Percentiles rank a stretch among this genome's conserved stretches.
Conservation (phyloP, 2,113 vertebrate genomes). For the Plestiodon gilberti region DNA sequence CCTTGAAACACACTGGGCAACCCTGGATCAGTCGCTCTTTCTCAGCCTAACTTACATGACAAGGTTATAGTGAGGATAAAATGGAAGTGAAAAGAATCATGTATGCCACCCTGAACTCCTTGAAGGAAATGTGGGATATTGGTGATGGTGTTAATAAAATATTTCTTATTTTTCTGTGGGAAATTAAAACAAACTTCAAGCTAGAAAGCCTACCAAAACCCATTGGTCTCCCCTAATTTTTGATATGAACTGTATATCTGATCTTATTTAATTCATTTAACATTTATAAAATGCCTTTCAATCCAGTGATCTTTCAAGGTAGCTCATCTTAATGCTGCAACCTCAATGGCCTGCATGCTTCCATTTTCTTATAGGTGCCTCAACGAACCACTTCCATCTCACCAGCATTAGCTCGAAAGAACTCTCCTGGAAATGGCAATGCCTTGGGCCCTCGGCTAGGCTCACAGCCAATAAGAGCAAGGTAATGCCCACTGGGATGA, state of each 20-base stretch:
- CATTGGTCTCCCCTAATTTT: not conserved
- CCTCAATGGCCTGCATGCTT: not conserved
- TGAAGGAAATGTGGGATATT: too few species aligned
- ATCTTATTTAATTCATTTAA: too few species aligned
- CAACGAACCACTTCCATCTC: slow-evolving; percentile 99
- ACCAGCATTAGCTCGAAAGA: slow-evolving; percentile 94
- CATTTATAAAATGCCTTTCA: too few species aligned
- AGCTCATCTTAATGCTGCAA: too few species aligned
- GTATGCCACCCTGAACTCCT: too few species aligned
- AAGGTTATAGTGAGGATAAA: too few species aligned
- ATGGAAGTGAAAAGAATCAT: too few species aligned
- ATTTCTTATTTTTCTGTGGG: not conserved
- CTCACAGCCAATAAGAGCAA: slow-evolving; percentile 93
- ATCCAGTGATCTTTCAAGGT: too few species aligned
- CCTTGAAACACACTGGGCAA: too few species aligned
- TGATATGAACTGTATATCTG: accelerated
- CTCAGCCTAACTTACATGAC: too few species aligned
- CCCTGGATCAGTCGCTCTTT: too few species aligned
- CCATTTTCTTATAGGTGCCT: slow-evolving; percentile 85
- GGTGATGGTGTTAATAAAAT: too few species aligned
- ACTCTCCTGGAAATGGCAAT: slow-evolving; percentile 92
- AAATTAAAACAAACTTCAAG: not conserved
- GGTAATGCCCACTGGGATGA: slow-evolving; percentile 71
- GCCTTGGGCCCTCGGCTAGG: slow-evolving; percentile 88
- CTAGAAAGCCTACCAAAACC: not conserved